phyloP scores from a whole-genome alignment of 2,797 vertebrate species.

The Rhodeus uyekii region DNA sequence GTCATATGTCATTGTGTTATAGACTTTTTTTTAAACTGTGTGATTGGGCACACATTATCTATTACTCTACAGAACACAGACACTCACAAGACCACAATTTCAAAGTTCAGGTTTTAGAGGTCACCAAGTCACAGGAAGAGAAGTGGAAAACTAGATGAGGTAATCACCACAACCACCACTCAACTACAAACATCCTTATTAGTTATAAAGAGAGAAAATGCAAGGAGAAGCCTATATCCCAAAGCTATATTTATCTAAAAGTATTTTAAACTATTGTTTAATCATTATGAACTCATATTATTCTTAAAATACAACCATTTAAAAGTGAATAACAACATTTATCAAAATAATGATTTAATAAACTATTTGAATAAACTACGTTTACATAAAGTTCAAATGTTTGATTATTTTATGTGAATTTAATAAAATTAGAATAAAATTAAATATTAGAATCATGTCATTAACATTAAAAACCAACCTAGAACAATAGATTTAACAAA shows the following conservation, averaged over 20 bases:
- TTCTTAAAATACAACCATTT: background rate
- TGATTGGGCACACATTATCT: background rate
- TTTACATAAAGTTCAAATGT: background rate
- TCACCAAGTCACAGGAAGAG: constrained; percentile 9
- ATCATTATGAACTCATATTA: too few species aligned
- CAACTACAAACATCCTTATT: background rate
- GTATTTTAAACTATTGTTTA: too few species aligned
- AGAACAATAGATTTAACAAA: too few species aligned
- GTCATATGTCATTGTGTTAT: constrained; percentile 1
- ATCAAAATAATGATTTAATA: background rate
- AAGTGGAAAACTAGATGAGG: constrained; percentile 21
- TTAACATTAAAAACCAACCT: background rate
- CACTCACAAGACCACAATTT: constrained; percentile 6
- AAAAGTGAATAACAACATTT: background rate
- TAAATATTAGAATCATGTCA: background rate
- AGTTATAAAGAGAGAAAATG: background rate
- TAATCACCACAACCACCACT: background rate
- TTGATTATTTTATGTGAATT: background rate
- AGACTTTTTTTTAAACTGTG: background rate
- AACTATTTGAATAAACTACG: background rate
- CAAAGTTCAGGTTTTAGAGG: constrained; percentile 10
- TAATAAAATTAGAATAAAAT: background rate
- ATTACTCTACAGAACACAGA: background rate
- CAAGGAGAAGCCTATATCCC: background rate
- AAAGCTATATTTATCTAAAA: too few species aligned